phyloP scores from a whole-genome alignment of 2,113 vertebrate genomes.

The Etheostoma spectabile region DNA sequence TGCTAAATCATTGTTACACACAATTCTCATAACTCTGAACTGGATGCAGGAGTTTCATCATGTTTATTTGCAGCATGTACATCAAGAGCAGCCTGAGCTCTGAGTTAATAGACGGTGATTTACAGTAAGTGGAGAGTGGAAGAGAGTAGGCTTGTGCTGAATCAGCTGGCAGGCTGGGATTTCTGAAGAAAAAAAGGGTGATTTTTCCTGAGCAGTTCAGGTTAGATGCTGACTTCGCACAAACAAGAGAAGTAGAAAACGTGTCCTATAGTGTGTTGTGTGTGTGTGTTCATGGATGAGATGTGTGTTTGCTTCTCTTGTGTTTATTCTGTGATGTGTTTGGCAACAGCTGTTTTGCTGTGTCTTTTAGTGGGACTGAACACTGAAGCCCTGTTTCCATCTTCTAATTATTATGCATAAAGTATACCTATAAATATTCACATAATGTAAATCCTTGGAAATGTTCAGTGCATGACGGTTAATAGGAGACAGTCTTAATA shows the following conservation, averaged over 20 bases:
- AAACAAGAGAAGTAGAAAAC: neutral
- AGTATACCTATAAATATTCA: neutral
- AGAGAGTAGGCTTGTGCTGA: conserved; percentile 40
- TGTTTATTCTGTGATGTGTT: conserved; percentile 24
- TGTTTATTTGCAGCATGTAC: conserved; percentile 28
- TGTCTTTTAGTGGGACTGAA: conserved; percentile 35
- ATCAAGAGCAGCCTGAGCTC: conserved; percentile 14
- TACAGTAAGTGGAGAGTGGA: conserved; percentile 42
- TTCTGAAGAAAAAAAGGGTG: neutral
- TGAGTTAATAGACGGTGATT: conserved; percentile 36
- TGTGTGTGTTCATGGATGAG: conserved; percentile 12
- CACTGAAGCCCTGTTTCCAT: conserved; percentile 13
- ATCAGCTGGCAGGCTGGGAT: conserved; percentile 36
- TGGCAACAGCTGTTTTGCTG: conserved; percentile 45
- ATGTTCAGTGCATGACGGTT: conserved; percentile 1
- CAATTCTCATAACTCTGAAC: conserved; percentile 3
- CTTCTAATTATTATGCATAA: conserved; percentile 53
- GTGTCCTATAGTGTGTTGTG: conserved; percentile 8
- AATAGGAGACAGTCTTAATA: conserved; percentile 25
- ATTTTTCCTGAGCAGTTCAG: conserved; percentile 4
- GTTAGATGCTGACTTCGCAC: neutral
- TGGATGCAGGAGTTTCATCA: conserved; percentile 46
- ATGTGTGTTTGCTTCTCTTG: conserved; percentile 24
- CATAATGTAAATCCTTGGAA: conserved; percentile 35
- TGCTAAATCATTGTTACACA: conserved; percentile 52